Conservation (phyloP, 92 coral and sea anemone species). For the Palythoa heliodiscus region DNA sequence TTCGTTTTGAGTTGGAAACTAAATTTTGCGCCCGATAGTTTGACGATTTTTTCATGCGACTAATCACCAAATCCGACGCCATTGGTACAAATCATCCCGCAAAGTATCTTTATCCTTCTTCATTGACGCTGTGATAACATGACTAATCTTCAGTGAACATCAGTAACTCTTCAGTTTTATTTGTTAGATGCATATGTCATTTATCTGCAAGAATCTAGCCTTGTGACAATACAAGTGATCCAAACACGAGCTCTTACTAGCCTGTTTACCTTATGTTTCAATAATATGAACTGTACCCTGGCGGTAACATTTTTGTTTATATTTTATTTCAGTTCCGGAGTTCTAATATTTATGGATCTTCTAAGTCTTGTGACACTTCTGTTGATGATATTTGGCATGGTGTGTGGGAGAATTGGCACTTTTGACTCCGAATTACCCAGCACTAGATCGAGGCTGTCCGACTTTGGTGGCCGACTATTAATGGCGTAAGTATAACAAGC, state of each 20-base stretch:
- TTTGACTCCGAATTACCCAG: conserved; percentile 42
- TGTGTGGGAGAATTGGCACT: conserved; percentile 29
- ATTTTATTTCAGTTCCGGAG: not conserved
- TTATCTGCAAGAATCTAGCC: not conserved
- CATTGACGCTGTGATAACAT: no score
- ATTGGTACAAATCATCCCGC: no score
- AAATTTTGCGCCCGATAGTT: no score
- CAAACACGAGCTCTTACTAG: not conserved
- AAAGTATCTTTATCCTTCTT: no score
- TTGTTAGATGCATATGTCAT: not conserved
- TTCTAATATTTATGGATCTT: conserved; percentile 3
- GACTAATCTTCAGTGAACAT: no score
- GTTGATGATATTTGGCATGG: conserved; percentile 25
- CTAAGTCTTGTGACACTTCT: not conserved
- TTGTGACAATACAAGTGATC: not conserved
- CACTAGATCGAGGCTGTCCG: conserved; percentile 42
- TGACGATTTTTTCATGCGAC: no score
- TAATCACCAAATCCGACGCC: no score
- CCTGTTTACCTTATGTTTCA: not conserved
- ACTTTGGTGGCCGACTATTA: conserved; percentile 30
- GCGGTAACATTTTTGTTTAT: not conserved
- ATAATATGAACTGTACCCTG: not conserved
- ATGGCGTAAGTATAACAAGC: not conserved
- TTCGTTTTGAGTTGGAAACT: no score
- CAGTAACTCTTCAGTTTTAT: not conserved